phyloP scores from a whole-genome alignment of 2,888 invertebrate species.

The Apantesis nais region DNA sequence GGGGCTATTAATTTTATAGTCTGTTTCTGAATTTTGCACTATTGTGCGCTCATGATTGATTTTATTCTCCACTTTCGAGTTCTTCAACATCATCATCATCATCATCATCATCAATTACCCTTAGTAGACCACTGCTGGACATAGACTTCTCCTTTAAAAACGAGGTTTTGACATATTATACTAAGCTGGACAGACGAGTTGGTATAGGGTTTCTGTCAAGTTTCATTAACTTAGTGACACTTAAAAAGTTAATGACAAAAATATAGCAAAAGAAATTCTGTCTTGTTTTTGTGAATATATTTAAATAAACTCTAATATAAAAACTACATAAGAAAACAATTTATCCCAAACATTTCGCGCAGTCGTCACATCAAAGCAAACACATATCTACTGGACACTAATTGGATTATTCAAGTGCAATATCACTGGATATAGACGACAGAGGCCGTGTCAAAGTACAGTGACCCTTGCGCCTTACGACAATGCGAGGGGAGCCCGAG shows the following conservation, averaged over 20 bases:
- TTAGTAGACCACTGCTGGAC: too few relatives aligned
- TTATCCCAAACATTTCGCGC: constrained; percentile 19
- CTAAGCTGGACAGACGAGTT: too few relatives aligned
- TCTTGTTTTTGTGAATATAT: neutral
- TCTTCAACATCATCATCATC: too few relatives aligned
- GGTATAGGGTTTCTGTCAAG: too few relatives aligned
- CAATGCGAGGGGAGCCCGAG: constrained; percentile 48
- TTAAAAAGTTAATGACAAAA: neutral
- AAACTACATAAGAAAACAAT: constrained; percentile 14
- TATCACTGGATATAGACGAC: constrained; percentile 74
- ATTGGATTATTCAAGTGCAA: constrained; percentile 77
- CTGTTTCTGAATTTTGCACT: neutral
- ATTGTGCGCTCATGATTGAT: neutral
- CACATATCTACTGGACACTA: constrained; percentile 63
- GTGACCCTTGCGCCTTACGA: constrained; percentile 72
- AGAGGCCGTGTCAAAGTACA: constrained; percentile 67
- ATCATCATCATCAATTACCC: too few relatives aligned
- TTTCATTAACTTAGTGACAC: too few relatives aligned
- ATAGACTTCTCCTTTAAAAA: too few relatives aligned
- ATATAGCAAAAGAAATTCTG: neutral
- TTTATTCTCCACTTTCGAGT: too few relatives aligned
- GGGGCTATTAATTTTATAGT: constrained; percentile 5
- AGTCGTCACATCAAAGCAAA: constrained; percentile 63
- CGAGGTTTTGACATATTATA: too few relatives aligned
- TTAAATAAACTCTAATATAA: neutral